Evolutionary conservation across 2,888 invertebrate species (phyloP), one percentile per base, ranked within the genome.

Genomic region (Parnassius smintheus): DNA sequence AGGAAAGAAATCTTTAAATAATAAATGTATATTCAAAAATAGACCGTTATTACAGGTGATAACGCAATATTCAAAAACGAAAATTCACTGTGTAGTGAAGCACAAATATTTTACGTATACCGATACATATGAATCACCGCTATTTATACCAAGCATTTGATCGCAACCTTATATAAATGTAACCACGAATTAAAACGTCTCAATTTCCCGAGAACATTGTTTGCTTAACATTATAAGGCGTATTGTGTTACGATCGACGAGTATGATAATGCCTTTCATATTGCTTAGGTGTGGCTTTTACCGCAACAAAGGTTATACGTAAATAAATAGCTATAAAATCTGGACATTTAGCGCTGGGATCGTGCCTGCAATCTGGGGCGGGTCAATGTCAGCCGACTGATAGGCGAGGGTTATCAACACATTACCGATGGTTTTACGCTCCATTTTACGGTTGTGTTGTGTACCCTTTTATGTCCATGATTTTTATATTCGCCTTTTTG

Each of bases 311-410:
- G 56, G 35, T 58, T 57, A 49, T 59, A 41, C 61, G 62, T 55
- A 64, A 61, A 48, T 56, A 52, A 65, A 63, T 62, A 64, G 53
- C 53, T 56, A 53, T 49, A 49, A 48, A 48, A 52, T 46, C 41
- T 55, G 73, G 78, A 76, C 74, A 75, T 81, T 78, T 79, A 59
- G 42, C 77, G 66, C 25, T 56, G 68, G 67, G 72, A 73, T 76
- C 35, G 52, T 22, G 25, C 18, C 74, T 75, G 69, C 68, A 65
- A 85, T 81, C 66, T 83, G 70, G 86, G 86, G 81, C 86, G 72
- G 75, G 75, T 75, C 83, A 86, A 86, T 80, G 86, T 85, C 85
- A 84, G 71, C 68, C 64, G 69, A 71, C 72, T 72, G 72, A 70
- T 60, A 60, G 65, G 61, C 67, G 65, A 68, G 78, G 82, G 80